phyloP scores from a whole-genome alignment of 2,888 invertebrate species.

The Argyresthia albistria region DNA sequence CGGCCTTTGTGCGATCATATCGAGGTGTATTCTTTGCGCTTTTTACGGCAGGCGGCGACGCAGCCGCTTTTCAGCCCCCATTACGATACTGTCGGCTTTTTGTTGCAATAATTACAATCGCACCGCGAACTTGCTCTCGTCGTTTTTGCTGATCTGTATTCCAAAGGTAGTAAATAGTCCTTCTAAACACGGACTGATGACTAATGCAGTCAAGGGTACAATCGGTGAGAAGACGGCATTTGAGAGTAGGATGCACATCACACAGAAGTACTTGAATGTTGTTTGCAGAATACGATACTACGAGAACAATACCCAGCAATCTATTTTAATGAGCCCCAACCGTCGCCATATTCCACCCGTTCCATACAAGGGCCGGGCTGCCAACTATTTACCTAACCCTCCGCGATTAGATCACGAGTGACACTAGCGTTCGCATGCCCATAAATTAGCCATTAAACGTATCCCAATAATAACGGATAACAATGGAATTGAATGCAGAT shows the following conservation, averaged over 20 bases:
- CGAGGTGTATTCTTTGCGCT: constrained; percentile 72
- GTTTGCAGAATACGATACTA: no score
- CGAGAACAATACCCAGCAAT: background rate
- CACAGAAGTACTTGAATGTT: no score
- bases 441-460: constrained; percentile 67
- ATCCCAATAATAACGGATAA: constrained; percentile 61
- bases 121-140: constrained; percentile 30
- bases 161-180: no score
- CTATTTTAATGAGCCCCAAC: background rate
- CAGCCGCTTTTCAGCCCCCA: constrained; percentile 53
- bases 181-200: no score
- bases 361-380: constrained; percentile 2
- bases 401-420: constrained; percentile 32
- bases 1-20: constrained; percentile 72
- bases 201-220: no score
- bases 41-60: constrained; percentile 55
- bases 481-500: constrained; percentile 72
- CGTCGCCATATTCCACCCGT: background rate
- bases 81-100: constrained; percentile 62
- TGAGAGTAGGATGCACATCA: no score
- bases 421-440: constrained; percentile 37
- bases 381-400: constrained; percentile 17
- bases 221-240: no score
- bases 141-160: no score
- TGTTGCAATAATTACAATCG: constrained; percentile 59